Evolutionary conservation across 2,888 invertebrate genomes (phyloP).

Genomic region (Drosophila ezoana): DNA sequence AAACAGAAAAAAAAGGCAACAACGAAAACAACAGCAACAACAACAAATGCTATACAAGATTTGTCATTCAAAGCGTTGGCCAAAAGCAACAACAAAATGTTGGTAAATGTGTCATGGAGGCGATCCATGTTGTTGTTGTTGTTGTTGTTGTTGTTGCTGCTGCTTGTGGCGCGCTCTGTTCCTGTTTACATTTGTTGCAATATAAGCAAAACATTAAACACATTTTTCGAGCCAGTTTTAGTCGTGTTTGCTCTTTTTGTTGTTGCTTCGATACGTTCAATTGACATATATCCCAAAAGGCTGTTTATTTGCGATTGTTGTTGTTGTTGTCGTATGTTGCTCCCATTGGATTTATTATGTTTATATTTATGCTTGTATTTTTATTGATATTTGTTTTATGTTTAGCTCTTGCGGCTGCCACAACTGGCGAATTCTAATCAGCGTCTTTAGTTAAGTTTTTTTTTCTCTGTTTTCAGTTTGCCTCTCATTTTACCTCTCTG

Average conservation of each 20-base stretch:
- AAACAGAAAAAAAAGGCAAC: slow-evolving; percentile 1
- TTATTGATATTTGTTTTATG: slow-evolving; percentile 18
- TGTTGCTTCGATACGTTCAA: slow-evolving; percentile 43
- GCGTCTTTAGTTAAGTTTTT: slow-evolving; percentile 23
- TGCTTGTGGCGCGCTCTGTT: slow-evolving; percentile 42
- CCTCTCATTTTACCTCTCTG: background rate
- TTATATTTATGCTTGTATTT: slow-evolving; percentile 24
- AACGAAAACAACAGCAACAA: slow-evolving; percentile 23
- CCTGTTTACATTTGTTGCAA: slow-evolving; percentile 68
- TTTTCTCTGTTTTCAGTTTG: slow-evolving; percentile 16
- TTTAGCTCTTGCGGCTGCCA: slow-evolving; percentile 6
- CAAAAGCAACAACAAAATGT: slow-evolving; percentile 58
- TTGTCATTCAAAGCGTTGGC: slow-evolving; percentile 63
- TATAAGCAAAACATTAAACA: slow-evolving; percentile 56
- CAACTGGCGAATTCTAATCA: slow-evolving; percentile 44
- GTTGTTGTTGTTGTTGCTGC: slow-evolving; percentile 22
- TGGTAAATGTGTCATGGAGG: slow-evolving; percentile 76
- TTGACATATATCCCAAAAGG: slow-evolving; percentile 67
- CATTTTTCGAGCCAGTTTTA: slow-evolving; percentile 59
- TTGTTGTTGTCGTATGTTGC: background rate
- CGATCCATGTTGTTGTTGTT: slow-evolving; percentile 29
- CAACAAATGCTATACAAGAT: slow-evolving; percentile 56
- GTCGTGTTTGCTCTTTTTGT: slow-evolving; percentile 20
- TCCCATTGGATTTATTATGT: slow-evolving; percentile 18
- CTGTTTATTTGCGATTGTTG: slow-evolving; percentile 34